Percentiles rank a stretch among this genome's conserved stretches.
These are phyloP conservation scores for Gryllus bimaculatus DNA, from an alignment of 1,140 invertebrate species.

Conservation along the genomic window DNA sequence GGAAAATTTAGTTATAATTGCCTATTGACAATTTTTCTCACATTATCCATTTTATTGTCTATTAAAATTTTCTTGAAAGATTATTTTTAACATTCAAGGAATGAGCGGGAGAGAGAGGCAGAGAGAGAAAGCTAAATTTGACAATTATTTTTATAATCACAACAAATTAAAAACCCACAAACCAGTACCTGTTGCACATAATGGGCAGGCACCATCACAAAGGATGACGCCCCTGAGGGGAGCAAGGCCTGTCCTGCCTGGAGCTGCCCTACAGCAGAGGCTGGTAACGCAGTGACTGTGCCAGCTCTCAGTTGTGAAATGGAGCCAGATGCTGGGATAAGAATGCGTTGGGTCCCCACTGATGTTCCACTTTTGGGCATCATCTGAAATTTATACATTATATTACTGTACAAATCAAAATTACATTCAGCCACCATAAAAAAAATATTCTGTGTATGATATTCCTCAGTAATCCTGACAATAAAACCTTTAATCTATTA, in stretches of 20 bases:
- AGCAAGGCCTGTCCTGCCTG: conserved; percentile 44
- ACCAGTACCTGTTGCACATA: conserved; percentile 41
- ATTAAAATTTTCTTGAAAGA: too few species aligned
- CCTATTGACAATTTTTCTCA: too few species aligned
- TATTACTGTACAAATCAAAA: background rate
- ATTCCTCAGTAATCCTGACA: background rate
- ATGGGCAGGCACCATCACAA: conserved; percentile 50
- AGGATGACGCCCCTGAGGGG: conserved; percentile 40
- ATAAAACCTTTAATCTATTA: too few species aligned
- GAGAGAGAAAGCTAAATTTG: too few species aligned
- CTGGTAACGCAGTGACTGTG: conserved; percentile 34
- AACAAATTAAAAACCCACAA: too few species aligned
- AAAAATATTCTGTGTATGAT: background rate
- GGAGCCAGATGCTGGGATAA: conserved; percentile 35
- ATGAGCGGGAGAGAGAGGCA: too few species aligned
- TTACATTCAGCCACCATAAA: background rate
- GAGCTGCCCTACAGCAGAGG: conserved; percentile 39
- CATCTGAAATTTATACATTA: conserved; percentile 32
- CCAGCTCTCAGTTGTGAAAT: conserved; percentile 23
- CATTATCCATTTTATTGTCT: too few species aligned
- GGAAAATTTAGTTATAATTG: too few species aligned
- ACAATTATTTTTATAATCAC: too few species aligned
- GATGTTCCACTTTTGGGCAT: conserved; percentile 34
- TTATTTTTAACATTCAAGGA: too few species aligned
- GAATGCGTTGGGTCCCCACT: conserved; percentile 32